Evolutionary conservation across 2,797 vertebrate species (phyloP).

Genomic region (Nasua narica): DNA sequence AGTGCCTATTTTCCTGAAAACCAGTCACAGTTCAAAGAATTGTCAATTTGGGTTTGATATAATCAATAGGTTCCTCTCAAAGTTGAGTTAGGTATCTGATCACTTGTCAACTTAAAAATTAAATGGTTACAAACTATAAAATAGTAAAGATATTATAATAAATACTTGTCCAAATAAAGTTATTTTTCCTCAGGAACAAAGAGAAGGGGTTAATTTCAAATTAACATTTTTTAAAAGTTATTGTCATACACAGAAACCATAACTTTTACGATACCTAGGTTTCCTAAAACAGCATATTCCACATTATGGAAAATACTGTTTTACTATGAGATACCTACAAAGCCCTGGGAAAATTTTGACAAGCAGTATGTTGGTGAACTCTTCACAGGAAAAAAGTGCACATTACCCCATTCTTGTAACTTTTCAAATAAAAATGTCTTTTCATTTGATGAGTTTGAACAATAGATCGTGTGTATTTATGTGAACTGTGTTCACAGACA

Average conservation of each 20-base stretch:
- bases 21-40: not conserved
- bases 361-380: not conserved
- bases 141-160: not conserved
- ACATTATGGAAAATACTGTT: not conserved
- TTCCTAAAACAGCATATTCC: not conserved
- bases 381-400: not conserved
- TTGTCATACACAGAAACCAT: not conserved
- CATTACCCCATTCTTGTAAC: not conserved
- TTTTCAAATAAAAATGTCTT: slow-evolving; percentile 36
- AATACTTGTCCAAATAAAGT: slow-evolving; percentile 2
- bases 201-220: not conserved
- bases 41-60: not conserved
- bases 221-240: slow-evolving; percentile 6
- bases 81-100: not conserved
- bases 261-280: not conserved
- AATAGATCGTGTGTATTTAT: not conserved
- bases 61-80: not conserved
- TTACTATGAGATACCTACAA: not conserved
- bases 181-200: not conserved
- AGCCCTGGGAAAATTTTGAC: not conserved
- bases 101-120: not conserved
- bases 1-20: not conserved
- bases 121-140: not conserved
- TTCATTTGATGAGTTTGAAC: not conserved
- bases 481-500: not conserved